Percentiles rank a stretch among this genome's conserved stretches.
phyloP scores from a whole-genome alignment of 2,797 vertebrate species.

The Delichon dasypus region DNA sequence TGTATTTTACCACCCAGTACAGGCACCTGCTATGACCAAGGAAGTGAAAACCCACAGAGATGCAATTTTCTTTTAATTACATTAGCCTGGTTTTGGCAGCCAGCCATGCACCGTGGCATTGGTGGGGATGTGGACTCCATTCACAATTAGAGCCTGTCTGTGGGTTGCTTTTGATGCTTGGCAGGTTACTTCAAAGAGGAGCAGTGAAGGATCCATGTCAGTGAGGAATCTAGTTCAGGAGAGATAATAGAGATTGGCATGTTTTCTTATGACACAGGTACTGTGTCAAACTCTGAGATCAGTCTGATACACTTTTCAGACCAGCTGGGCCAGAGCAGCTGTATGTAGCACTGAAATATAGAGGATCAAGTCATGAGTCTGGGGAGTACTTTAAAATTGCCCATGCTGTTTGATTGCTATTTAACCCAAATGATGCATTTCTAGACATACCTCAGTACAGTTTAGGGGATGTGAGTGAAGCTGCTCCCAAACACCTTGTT shows the following conservation, averaged over 20 bases:
- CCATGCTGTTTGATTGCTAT: background rate
- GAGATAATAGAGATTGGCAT: background rate
- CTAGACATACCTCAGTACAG: background rate
- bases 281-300: background rate
- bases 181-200: background rate
- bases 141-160: constrained; percentile 28
- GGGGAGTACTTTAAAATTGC: background rate
- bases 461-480: background rate
- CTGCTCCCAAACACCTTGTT: background rate
- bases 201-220: background rate
- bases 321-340: background rate
- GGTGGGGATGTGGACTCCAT: constrained; percentile 5
- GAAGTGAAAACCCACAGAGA: constrained; percentile 65
- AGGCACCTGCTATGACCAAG: constrained; percentile 66
- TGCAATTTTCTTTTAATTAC: constrained; percentile 69
- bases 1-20: constrained; percentile 47
- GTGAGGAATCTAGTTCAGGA: background rate
- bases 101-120: constrained; percentile 5
- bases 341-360: background rate
- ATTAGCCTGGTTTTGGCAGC: constrained; percentile 48
- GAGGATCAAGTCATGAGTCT: background rate
- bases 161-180: background rate
- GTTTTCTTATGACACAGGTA: background rate
- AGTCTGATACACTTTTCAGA: background rate
- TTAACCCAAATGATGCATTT: background rate